Evolutionary conservation across 35 echinoderm and acorn worm species (phyloP), one percentile per base, ranked within the genome.

Genomic region (Patiria miniata): DNA sequence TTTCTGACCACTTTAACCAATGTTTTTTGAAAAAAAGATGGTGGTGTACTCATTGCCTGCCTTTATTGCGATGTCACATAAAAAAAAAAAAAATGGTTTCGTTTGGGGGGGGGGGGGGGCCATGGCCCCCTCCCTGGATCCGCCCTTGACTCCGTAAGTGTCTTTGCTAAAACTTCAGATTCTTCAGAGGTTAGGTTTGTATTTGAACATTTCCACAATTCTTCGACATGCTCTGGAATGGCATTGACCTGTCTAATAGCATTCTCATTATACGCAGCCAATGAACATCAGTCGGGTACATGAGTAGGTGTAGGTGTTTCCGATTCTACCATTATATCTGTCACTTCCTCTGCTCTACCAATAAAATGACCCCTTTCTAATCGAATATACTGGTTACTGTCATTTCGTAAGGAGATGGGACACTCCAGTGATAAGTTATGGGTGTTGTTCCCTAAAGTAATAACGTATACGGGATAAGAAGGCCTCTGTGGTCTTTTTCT

Each of bases 61-160:
- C n/a, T n/a, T n/a, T n/a, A n/a, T n/a, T n/a, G n/a, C n/a, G n/a
- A n/a, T n/a, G n/a, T n/a, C n/a, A n/a, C n/a, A n/a, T n/a, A n/a
- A n/a, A n/a, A n/a, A n/a, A n/a, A n/a, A n/a, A n/a, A n/a, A n/a
- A n/a, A n/a, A n/a, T n/a, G n/a, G n/a, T n/a, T n/a, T n/a, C n/a
- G n/a, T n/a, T n/a, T n/a, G n/a, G n/a, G n/a, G n/a, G n/a, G n/a
- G n/a, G n/a, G n/a, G n/a, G n/a, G n/a, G n/a, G n/a, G n/a, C n/a
- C n/a, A n/a, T n/a, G n/a, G n/a, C n/a, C n/a, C n/a, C n/a, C n/a
- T n/a, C n/a, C n/a, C n/a, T n/a, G n/a, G n/a, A n/a, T n/a, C n/a
- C n/a, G n/a, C n/a, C n/a, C n/a, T n/a, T n/a, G n/a, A 88, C 78
- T 88, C 79, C 42, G 40, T 81, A 37, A 81, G 79, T 58, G 54